Conservation (phyloP, 1,140 invertebrate species). For the Microplitis mediator region DNA sequence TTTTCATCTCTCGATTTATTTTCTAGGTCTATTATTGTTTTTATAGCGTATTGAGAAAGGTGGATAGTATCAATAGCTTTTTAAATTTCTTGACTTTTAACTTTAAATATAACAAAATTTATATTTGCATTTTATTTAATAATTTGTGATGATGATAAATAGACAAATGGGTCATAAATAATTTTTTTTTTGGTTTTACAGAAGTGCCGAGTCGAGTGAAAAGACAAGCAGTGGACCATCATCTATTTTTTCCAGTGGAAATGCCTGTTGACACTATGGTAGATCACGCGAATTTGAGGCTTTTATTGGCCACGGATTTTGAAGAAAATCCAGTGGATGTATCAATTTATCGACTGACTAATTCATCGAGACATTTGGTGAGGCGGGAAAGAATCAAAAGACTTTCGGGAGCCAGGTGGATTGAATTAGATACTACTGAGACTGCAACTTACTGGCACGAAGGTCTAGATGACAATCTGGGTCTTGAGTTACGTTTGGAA, state of each 20-base stretch:
- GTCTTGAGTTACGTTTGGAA: conserved; percentile 55
- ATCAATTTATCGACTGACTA: conserved; percentile 29
- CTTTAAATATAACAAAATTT: too few species aligned
- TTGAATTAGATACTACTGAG: conserved; percentile 65
- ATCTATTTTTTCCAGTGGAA: conserved; percentile 46
- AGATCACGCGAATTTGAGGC: conserved; percentile 45
- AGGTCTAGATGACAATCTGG: conserved; percentile 54
- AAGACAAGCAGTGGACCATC: conserved; percentile 20
- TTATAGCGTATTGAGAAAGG: too few species aligned
- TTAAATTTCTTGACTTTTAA: too few species aligned
- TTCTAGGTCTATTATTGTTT: not conserved
- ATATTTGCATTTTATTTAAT: too few species aligned
- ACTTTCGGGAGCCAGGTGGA: conserved; percentile 51
- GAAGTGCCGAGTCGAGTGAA: too few species aligned
- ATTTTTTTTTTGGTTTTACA: too few species aligned
- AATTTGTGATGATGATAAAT: too few species aligned
- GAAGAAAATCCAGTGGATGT: conserved; percentile 28
- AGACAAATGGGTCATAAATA: too few species aligned
- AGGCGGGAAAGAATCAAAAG: not conserved
- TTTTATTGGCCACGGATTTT: conserved; percentile 33
- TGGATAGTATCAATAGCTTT: too few species aligned
- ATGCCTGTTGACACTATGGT: conserved; percentile 36
- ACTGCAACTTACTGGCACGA: conserved; percentile 62
- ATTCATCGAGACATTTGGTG: conserved; percentile 16
- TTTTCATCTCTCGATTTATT: not conserved